Base-by-base conservation (phyloP, 35 echinoderm and acorn worm genomes). In the Eucidaris tribuloides region DNA sequence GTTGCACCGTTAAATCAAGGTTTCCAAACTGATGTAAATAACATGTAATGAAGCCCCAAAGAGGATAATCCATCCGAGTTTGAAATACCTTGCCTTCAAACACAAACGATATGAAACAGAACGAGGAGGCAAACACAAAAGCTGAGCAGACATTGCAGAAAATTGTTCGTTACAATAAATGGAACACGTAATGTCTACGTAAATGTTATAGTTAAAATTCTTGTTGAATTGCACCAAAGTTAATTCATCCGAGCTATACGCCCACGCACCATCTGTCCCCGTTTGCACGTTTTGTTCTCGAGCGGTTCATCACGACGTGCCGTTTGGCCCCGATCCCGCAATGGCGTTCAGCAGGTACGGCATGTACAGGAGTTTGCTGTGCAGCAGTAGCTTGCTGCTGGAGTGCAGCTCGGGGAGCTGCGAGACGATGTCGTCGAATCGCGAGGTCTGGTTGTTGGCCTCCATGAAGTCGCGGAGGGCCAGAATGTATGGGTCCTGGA, bases 281-380 rank as follows among this genome's bases (percentile, higher is more conserved):
- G 68, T n/a, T n/a, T n/a, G n/a, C n/a, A n/a, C n/a, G n/a, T n/a
- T n/a, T n/a, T n/a, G n/a, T n/a, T n/a, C n/a, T n/a, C n/a, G n/a
- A n/a, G n/a, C n/a, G n/a, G n/a, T n/a, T n/a, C n/a, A n/a, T n/a
- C n/a, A 17, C 28, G 68, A 25, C 15, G 34, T 40, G 29, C 68
- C 68, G 25, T 44, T 74, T 14, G 68, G 68, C 13, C 68, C 68
- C 2, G 44, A 33, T 38, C 87, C 87, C 1, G 96, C 96, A 4
- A 99, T 91, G 17, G 96, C 96, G 76, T 99, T 99, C 42, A 99
- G 54, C 61, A 99, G 62, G 58, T 99, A 99, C 15, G 96, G 96
- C 90, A 93, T 99, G 80, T 93, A 97, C 23, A 99, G 79, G 0
- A 99, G 96, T 56, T 99, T 99, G 59, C 91, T 90, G 15, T 99